These are phyloP conservation scores for Arctia plantaginis DNA, from an alignment of 2,888 invertebrate species.

Conservation along the genomic window DNA sequence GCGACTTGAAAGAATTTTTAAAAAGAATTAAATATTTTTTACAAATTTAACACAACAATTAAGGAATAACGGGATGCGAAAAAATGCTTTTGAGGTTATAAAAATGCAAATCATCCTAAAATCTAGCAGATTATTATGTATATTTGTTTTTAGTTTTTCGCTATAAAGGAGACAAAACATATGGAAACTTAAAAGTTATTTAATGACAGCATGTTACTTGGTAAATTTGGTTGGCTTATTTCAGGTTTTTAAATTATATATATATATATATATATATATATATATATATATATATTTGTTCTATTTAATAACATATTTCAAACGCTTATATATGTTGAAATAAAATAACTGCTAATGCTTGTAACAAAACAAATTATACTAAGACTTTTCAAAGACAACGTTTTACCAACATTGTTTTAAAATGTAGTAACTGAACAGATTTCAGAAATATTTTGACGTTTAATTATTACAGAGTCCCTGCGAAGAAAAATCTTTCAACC, in stretches of 20 bases:
- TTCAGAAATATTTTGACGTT: too few relatives aligned
- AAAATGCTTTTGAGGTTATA: neutral
- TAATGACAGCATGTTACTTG: neutral
- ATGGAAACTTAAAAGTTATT: neutral
- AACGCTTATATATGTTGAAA: too few relatives aligned
- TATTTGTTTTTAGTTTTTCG: neutral
- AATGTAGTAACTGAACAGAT: too few relatives aligned
- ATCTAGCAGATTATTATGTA: neutral
- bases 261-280: too few relatives aligned
- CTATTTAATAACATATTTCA: neutral
- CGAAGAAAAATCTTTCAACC: too few relatives aligned
- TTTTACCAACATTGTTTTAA: too few relatives aligned
- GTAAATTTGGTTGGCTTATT: neutral
- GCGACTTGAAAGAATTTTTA: neutral
- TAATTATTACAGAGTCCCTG: too few relatives aligned
- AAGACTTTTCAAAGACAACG: too few relatives aligned
- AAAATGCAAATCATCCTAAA: neutral
- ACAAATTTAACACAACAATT: neutral
- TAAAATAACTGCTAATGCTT: too few relatives aligned
- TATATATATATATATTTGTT: too few relatives aligned
- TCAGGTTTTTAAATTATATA: neutral
- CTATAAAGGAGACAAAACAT: neutral
- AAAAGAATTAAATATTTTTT: neutral
- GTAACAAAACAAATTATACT: too few relatives aligned
- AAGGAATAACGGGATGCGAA: neutral